phyloP scores from a whole-genome alignment of 2,113 vertebrate genomes.

The Aleadryas rufinucha region DNA sequence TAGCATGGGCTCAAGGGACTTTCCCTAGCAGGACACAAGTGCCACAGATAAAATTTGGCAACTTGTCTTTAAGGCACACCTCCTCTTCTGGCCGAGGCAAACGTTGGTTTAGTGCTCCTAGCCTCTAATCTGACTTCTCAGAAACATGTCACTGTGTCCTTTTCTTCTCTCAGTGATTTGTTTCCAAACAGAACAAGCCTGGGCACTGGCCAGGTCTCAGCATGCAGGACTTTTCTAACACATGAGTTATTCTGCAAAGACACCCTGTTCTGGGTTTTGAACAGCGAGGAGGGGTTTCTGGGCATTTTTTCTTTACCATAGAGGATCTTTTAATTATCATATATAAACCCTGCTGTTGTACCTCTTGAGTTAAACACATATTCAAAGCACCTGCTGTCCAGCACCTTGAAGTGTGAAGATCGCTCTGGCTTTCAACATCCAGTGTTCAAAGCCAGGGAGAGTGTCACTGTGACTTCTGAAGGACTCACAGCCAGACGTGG shows the following conservation, averaged over 20 bases:
- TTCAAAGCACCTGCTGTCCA: not conserved
- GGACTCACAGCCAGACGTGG: not conserved
- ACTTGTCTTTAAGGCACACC: not conserved
- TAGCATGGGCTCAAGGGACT: not conserved
- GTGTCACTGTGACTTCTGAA: slow-evolving; percentile 13
- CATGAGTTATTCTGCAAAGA: not conserved
- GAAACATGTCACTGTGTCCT: not conserved
- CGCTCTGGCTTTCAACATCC: not conserved
- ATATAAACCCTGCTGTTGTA: not conserved
- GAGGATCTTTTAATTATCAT: not conserved
- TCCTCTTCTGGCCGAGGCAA: not conserved
- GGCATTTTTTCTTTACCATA: not conserved
- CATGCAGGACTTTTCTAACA: not conserved
- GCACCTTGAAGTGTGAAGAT: not conserved
- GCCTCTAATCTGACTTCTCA: not conserved
- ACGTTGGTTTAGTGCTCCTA: not conserved
- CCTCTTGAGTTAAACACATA: not conserved
- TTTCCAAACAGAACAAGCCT: not conserved
- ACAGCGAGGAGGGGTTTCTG: not conserved
- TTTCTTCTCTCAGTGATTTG: not conserved
- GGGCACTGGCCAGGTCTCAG: not conserved
- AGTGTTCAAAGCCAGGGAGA: not conserved
- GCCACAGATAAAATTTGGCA: not conserved
- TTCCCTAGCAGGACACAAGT: not conserved
- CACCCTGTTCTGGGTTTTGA: not conserved